These are phyloP conservation scores for Drosophila nigricruria DNA, from an alignment of 2,888 invertebrate genomes.

Conservation along the genomic window DNA sequence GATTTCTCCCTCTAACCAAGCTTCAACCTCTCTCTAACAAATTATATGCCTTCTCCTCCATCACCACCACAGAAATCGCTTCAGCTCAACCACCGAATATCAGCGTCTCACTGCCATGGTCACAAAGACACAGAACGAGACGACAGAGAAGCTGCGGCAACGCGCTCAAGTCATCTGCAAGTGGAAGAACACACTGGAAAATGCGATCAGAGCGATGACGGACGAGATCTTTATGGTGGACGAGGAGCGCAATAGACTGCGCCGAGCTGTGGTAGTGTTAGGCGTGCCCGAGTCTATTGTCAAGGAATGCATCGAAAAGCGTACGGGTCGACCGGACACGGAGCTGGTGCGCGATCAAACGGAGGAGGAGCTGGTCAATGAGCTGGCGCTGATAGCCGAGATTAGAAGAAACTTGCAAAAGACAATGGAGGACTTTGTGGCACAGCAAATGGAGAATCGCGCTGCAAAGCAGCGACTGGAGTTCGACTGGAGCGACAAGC, in stretches of 20 bases:
- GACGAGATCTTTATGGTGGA: constrained; percentile 90
- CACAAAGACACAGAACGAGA: constrained; percentile 89
- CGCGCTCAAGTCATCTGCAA: constrained; percentile 90
- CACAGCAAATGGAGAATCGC: constrained; percentile 90
- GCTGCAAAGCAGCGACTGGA: constrained; percentile 93
- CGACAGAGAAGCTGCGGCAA: constrained; percentile 88
- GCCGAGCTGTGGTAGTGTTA: constrained; percentile 89
- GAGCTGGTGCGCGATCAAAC: constrained; percentile 92
- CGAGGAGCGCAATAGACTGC: constrained; percentile 89
- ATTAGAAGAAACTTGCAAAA: constrained; percentile 88
- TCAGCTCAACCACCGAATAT: constrained; percentile 88
- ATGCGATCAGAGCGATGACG: constrained; percentile 88
- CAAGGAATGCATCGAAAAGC: constrained; percentile 90
- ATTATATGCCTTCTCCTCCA: too few species aligned
- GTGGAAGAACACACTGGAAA: constrained; percentile 91
- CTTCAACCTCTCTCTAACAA: neutral
- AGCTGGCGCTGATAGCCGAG: constrained; percentile 90
- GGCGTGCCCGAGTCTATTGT: constrained; percentile 91
- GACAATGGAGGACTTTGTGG: constrained; percentile 89
- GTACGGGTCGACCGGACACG: constrained; percentile 89
- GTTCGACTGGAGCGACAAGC: constrained; percentile 96
- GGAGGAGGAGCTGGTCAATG: constrained; percentile 92
- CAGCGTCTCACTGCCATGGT: constrained; percentile 88
- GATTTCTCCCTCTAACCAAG: rapidly evolving
- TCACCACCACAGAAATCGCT: constrained; percentile 86